phyloP scores from a whole-genome alignment of 2,113 vertebrate species.

The Megaceryle torquata region DNA sequence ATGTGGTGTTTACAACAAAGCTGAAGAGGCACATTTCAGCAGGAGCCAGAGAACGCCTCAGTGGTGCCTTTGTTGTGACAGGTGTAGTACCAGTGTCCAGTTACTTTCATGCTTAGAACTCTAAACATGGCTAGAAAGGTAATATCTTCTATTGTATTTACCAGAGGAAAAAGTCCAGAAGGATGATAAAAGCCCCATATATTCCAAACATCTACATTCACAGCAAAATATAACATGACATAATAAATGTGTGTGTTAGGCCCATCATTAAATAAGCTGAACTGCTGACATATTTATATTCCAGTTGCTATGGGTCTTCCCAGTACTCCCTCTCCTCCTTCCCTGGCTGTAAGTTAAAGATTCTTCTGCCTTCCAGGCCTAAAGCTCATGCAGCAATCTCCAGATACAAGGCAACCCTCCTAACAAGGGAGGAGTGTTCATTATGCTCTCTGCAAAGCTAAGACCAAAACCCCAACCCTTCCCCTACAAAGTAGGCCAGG shows the following conservation, averaged over 20 bases:
- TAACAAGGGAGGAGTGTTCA: neutral
- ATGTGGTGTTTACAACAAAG: neutral
- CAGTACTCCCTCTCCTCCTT: neutral
- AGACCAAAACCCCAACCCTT: neutral
- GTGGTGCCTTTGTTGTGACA: neutral
- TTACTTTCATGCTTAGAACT: neutral
- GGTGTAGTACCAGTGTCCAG: neutral
- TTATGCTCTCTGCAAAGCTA: neutral
- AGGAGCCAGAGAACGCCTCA: neutral
- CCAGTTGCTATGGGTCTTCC: neutral
- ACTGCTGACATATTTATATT: neutral
- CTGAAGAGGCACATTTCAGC: neutral
- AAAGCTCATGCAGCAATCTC: neutral
- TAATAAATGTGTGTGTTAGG: neutral
- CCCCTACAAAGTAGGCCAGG: neutral
- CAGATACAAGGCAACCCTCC: neutral
- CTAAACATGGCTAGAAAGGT: neutral
- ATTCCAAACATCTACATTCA: neutral
- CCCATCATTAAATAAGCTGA: neutral
- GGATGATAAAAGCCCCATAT: constrained; percentile 1
- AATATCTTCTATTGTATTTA: neutral
- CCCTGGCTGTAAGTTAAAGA: neutral
- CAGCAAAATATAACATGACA: neutral
- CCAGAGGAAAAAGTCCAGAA: neutral
- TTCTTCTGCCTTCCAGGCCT: neutral